Base-by-base conservation (phyloP, 2,113 vertebrate genomes). In the Heterocephalus glaber region DNA sequence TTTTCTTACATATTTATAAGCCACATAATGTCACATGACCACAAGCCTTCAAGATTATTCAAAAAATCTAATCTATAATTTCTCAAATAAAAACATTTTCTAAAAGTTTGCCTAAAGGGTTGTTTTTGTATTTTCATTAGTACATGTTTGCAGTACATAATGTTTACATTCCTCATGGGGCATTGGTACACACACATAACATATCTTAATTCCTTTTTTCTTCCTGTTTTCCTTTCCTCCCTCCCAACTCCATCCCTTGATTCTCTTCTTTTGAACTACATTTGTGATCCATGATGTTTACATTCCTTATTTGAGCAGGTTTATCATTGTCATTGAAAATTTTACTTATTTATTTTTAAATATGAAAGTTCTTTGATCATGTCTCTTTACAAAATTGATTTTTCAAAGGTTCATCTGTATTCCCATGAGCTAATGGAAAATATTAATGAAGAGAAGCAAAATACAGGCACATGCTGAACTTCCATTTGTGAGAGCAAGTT, bases 401-500 rank as follows among this genome's bases (percentile, higher is more conserved):
- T 96, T 91, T 58, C 1, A 63, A 2, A 66, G n/a, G 84, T 97
- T 96, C 76, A 38, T 61, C 87, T n/a, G 7, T 4, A 35, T 88
- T 1, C 41, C 20, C 74, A 52, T 86, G 30, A 93, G 66, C 95
- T 97, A 95, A 72, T 56, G 86, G 93, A 94, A 94, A 96, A 88
- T 86, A 44, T 72, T 94, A 54, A 19, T 44, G 30, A 95, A 86
- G 90, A 96, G 60, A 52, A 89, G 94, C 9, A 85, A 95, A 96
- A 30, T 81, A 38, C 68, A 94, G 86, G 4, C 41, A 7, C 24
- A 90, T 4, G 19, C 87, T 96, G 96, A 83, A 89, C 56, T 93
- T 30, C 60, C 92, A 91, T 95, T 98, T 97, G 88, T 88, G 86
- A 96, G 96, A 95, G 22, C 4, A 0, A 80, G 10, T 92, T 52